Conservation (phyloP, 2,888 invertebrate genomes). For the Tenthredo notha region DNA sequence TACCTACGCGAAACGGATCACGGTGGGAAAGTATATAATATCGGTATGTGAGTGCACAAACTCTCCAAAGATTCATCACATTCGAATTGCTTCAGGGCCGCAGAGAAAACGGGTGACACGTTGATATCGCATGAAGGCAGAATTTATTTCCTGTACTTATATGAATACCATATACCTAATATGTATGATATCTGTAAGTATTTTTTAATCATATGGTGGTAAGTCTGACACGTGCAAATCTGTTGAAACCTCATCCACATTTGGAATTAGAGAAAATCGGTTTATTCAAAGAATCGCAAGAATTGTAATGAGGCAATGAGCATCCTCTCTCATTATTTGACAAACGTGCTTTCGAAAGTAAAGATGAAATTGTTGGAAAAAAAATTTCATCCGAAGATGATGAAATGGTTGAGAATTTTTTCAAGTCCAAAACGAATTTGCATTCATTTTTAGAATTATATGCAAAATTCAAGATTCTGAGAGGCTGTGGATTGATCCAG, state of each 20-base stretch:
- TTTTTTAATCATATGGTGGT: background rate
- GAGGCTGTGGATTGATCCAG: background rate
- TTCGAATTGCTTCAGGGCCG: conserved; percentile 45
- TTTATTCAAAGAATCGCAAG: background rate
- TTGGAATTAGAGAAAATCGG: background rate
- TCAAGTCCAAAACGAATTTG: background rate
- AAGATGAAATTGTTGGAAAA: background rate
- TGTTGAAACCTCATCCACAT: background rate
- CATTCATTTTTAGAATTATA: background rate
- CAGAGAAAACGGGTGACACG: conserved; percentile 46
- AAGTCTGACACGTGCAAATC: background rate
- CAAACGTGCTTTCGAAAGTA: conserved; percentile 20
- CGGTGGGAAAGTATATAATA: conserved; percentile 46
- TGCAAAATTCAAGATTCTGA: conserved; percentile 10
- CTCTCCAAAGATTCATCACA: conserved; percentile 21
- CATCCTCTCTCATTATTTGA: background rate
- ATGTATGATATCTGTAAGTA: background rate
- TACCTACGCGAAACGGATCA: background rate
- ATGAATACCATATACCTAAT: conserved; percentile 3
- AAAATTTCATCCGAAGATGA: background rate
- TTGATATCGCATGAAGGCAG: conserved; percentile 22
- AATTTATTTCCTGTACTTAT: background rate
- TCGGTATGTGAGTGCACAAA: background rate
- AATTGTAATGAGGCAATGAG: background rate
- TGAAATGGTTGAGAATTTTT: background rate